Conservation (phyloP, 2,797 vertebrate genomes). For the Coregonus sp. region DNA sequence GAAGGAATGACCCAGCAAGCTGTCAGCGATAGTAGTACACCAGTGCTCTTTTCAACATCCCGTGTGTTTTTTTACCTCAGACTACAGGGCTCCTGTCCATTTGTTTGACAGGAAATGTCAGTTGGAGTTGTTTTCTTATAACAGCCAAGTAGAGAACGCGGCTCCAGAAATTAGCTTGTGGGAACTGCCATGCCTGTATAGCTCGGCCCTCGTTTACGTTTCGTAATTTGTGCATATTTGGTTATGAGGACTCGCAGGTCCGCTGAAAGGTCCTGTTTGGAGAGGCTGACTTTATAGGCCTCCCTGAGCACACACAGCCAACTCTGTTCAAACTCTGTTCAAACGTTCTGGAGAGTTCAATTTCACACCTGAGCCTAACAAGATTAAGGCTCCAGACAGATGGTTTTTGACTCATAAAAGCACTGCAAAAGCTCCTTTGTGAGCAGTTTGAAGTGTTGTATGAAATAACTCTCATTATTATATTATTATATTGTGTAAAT, state of each 20-base stretch:
- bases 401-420: not conserved
- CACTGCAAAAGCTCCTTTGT: not conserved
- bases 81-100: not conserved
- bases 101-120: not conserved
- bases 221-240: not conserved
- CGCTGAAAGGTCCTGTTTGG: not conserved
- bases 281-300: not conserved
- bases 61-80: not conserved
- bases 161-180: not conserved
- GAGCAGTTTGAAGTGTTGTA: not conserved
- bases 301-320: not conserved
- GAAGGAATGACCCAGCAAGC: not conserved
- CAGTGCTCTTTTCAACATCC: slow-evolving; percentile 6
- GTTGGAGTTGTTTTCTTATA: not conserved
- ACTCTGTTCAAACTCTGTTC: not conserved
- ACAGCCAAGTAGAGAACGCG: not conserved
- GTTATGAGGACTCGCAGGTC: not conserved
- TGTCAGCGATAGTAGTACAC: slow-evolving; percentile 8
- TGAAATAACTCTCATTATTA: not conserved
- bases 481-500: not conserved
- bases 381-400: not conserved
- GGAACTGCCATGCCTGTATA: not conserved
- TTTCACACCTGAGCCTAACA: not conserved
- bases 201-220: not conserved
- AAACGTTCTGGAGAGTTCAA: not conserved